phyloP scores from a whole-genome alignment of 2,888 invertebrate species.

The Pandemis corylana region DNA sequence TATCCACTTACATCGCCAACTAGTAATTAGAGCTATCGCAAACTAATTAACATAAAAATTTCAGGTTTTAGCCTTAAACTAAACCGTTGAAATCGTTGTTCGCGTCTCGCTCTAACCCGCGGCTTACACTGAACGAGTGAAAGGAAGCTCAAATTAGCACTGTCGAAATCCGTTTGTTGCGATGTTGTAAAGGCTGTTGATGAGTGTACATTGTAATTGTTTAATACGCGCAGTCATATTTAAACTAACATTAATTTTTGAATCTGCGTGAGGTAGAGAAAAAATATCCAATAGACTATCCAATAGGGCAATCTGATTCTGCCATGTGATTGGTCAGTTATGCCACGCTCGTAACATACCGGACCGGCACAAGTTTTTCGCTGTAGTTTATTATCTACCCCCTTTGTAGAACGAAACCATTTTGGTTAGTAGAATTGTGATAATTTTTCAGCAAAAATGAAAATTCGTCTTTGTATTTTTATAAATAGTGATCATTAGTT shows the following conservation, averaged over 20 bases:
- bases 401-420: no score
- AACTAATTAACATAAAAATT: constrained; percentile 82
- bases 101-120: constrained; percentile 65
- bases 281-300: no score
- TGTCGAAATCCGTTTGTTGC: constrained; percentile 61
- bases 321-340: no score
- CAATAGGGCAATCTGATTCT: no score
- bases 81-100: constrained; percentile 68
- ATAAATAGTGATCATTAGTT: constrained; percentile 14
- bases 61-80: constrained; percentile 79
- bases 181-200: constrained; percentile 64
- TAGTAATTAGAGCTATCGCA: constrained; percentile 80
- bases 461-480: background rate
- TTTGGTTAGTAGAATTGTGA: no score
- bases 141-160: constrained; percentile 53
- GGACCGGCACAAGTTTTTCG: no score
- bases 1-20: constrained; percentile 67
- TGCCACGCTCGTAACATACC: no score
- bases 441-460: no score
- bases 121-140: constrained; percentile 56
- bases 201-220: constrained; percentile 54
- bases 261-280: background rate
- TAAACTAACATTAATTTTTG: constrained; percentile 25
- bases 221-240: constrained; percentile 38
- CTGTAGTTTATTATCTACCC: no score